Base-by-base conservation (phyloP, 2,113 vertebrate genomes). In the Tachysurus fulvidraco region DNA sequence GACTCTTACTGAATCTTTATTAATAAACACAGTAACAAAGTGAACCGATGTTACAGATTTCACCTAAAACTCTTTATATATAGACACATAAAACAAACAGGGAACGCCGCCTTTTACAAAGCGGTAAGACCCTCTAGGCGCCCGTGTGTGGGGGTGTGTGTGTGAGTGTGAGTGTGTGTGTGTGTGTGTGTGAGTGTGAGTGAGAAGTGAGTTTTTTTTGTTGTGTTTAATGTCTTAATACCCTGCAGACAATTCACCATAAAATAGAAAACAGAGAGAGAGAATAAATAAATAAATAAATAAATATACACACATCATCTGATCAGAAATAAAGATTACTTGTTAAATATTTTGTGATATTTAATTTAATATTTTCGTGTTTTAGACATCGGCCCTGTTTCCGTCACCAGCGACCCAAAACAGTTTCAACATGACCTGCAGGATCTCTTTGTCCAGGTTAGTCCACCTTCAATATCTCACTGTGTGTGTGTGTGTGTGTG, bases 371-470 rank as follows among this genome's bases (percentile, higher is more conserved):
- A 2, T 3, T 59, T 36, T 2, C 77, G 21, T 78, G 57, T 81
- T 73, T 13, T 94, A 99, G 97, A 97, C 52, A 96, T 99, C 9
- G 97, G 97, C 44, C 97, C 97, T 0, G 96, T 96, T 87, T 98
- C 95, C 85, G 96, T 99, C 92, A 98, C 97, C 0, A 94, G 94
- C 0, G 96, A 99, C 85, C 97, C 97, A 0, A 89, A 65, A 88
- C 95, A 96, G 92, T 99, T 99, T 91, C 97, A 98, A 93, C 93
- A 88, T 92, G 96, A 95, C 91, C 95, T 99, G 84, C 92, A 93
- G 85, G 96, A 98, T 67, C 96, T 99, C 88, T 97, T 96, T 0
- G 97, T 99, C 85, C 97, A 98, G 97, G 97, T 99, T 86, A 77
- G 93, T 88, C 86, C 52, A 85, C 21, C 14, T 67, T 28, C 2